Evolutionary conservation across 2,888 invertebrate species (phyloP).

Genomic region (Chrysina gloriosa): DNA sequence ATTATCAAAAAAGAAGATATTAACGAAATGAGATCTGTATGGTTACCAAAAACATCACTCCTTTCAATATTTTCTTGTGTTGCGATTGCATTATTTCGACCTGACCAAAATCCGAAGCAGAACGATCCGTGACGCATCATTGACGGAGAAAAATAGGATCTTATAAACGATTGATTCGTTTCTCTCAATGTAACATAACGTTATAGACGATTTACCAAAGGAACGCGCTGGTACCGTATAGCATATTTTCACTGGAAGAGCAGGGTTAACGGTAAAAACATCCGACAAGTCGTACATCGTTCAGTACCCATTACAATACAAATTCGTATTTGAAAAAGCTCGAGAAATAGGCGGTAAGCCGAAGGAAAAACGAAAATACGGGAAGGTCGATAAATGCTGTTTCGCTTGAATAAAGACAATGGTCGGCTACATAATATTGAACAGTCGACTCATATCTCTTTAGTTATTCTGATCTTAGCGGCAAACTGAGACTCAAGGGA

Average conservation of each 20-base stretch:
- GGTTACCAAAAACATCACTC: no score
- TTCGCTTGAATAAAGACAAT: slow-evolving; percentile 41
- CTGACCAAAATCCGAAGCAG: slow-evolving; percentile 2
- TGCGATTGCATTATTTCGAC: slow-evolving; percentile 23
- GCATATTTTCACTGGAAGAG: slow-evolving; percentile 2
- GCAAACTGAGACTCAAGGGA: background rate
- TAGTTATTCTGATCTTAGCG: slow-evolving; percentile 20
- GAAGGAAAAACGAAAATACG: slow-evolving; percentile 24
- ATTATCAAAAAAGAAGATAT: no score
- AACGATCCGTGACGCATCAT: slow-evolving; percentile 18
- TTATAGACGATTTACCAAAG: slow-evolving; percentile 28
- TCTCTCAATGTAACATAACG: slow-evolving; percentile 18
- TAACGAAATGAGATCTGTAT: no score
- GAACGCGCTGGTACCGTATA: slow-evolving; percentile 17
- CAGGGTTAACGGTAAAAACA: background rate
- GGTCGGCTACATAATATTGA: slow-evolving; percentile 42
- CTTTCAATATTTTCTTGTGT: no score
- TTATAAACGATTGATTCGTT: slow-evolving; percentile 21
- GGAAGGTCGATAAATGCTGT: slow-evolving; percentile 35
- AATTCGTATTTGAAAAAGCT: background rate
- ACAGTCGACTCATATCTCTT: slow-evolving; percentile 14
- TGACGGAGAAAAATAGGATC: slow-evolving; percentile 26
- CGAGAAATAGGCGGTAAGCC: slow-evolving; percentile 2
- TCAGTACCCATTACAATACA: background rate
- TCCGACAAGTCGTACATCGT: background rate